Percentiles rank a stretch among this genome's conserved stretches.
Conservation (phyloP, 1,140 invertebrate genomes). For the Drosophila teissieri region DNA sequence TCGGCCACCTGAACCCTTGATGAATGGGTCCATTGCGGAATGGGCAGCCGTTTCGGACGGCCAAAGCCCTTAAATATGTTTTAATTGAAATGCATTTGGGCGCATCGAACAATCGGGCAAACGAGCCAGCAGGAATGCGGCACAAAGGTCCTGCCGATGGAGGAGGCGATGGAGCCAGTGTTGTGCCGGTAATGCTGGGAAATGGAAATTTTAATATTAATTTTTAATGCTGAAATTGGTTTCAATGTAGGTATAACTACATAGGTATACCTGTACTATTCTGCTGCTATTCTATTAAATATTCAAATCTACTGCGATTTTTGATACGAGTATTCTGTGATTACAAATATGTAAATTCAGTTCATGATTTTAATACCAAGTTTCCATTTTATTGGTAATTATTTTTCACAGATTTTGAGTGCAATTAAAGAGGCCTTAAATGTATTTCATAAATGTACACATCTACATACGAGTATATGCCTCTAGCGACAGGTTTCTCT, state of each 20-base stretch:
- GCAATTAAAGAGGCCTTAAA: too few species aligned
- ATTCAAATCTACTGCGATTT: neutral
- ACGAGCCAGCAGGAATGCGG: conserved; percentile 32
- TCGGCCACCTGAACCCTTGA: conserved; percentile 24
- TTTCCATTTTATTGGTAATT: too few species aligned
- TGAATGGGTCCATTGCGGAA: conserved; percentile 53
- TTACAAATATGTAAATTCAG: too few species aligned
- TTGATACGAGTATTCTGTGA: too few species aligned
- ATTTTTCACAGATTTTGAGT: too few species aligned
- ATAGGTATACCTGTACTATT: neutral
- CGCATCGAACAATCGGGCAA: conserved; percentile 50
- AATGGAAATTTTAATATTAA: neutral
- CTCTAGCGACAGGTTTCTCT: neutral
- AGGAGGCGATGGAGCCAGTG: conserved; percentile 14
- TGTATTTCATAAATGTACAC: neutral
- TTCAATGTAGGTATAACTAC: neutral
- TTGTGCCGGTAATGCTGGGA: conserved; percentile 2
- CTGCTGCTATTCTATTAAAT: neutral
- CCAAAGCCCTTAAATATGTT: conserved; percentile 69
- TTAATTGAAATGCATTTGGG: conserved; percentile 81
- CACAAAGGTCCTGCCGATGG: conserved; percentile 20
- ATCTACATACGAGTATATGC: neutral
- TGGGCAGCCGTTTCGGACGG: conserved; percentile 11
- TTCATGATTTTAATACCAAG: too few species aligned
- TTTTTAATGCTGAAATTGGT: neutral